Evolutionary conservation across 2,797 vertebrate species (phyloP).

Genomic region (Lepus oiostolus): DNA sequence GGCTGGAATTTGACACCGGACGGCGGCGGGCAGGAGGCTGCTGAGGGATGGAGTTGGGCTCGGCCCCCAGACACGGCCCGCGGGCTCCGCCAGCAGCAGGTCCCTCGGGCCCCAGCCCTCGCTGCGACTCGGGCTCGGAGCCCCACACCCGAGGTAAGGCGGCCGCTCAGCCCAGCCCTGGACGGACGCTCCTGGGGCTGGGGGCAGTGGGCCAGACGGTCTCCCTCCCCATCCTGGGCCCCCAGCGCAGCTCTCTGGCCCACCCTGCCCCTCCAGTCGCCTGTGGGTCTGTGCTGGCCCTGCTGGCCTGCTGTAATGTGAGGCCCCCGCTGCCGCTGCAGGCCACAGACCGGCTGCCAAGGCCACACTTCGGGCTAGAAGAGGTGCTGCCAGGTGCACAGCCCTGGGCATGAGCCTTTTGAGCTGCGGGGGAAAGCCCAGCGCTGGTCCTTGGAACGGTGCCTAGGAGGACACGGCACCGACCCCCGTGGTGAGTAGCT

Average conservation of each 20-base stretch:
- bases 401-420: conserved; percentile 66
- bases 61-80: conserved; percentile 83
- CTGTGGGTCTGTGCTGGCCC: conserved; percentile 35
- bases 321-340: conserved; percentile 71
- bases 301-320: conserved; percentile 60
- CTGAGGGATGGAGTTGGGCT: conserved; percentile 87
- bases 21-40: conserved; percentile 82
- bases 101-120: conserved; percentile 72
- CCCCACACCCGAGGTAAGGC: conserved; percentile 70
- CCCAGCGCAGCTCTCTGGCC: conserved; percentile 38
- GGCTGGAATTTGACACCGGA: conserved; percentile 90
- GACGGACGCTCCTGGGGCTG: neutral
- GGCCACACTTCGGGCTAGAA: conserved; percentile 73
- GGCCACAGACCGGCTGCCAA: conserved; percentile 67
- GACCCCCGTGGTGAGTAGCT: conserved; percentile 73
- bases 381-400: conserved; percentile 75
- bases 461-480: conserved; percentile 66
- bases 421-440: conserved; percentile 49
- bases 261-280: conserved; percentile 65
- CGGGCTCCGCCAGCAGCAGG: conserved; percentile 80
- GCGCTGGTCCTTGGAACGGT: conserved; percentile 63
- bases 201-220: neutral
- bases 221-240: conserved; percentile 58
- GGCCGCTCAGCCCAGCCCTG: neutral
- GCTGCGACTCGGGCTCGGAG: conserved; percentile 45